Base-by-base conservation (phyloP, 2,888 invertebrate genomes). In the Drosophila dives region DNA sequence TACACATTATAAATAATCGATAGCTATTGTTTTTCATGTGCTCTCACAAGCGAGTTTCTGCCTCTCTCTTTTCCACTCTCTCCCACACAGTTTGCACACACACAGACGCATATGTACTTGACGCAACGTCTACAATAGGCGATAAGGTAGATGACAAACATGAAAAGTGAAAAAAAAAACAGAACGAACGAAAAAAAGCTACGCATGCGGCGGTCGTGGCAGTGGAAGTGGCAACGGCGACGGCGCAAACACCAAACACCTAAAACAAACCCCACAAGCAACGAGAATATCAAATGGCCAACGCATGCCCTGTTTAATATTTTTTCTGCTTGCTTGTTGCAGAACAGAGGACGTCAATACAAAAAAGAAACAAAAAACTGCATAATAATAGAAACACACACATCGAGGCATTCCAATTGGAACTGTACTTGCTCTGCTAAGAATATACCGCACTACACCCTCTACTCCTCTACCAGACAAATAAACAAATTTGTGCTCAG, bases 131-230 rank as follows among this genome's bases (percentile, higher is more conserved):
- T 62, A 73, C 71, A 78, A 73, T 76, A 75, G 71, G 42, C 63
- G 73, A 84, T 80, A 82, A 78, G 50, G 61, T 61, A 59, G 54
- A 54, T 51, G 40, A 67, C 29, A 58, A 59, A 76, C 66, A 61
- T 56, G 54, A 62, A 64, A 64, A 67, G 50, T 33, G n/a, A 42
- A 64, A 71, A 65, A 65, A 64, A 68, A 67, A 51, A 54, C 56
- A 69, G 51, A 61, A 64, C 59, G 42, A 67, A 67, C 53, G 58
- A 69, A 75, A 54, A 60, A 63, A 77, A 72, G 86, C 76, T 86
- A 86, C 85, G 85, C 85, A 85, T 85, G 85, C 85, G 85, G 83
- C 70, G 80, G 77, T 55, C 49, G 53, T 50, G 63, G 48, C 64
- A 50, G 53, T 61, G 64, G 68, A 62, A 38, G 48, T 58, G 64